phyloP scores from a whole-genome alignment of 1,140 invertebrate genomes.

The Steinernema feltiae region DNA sequence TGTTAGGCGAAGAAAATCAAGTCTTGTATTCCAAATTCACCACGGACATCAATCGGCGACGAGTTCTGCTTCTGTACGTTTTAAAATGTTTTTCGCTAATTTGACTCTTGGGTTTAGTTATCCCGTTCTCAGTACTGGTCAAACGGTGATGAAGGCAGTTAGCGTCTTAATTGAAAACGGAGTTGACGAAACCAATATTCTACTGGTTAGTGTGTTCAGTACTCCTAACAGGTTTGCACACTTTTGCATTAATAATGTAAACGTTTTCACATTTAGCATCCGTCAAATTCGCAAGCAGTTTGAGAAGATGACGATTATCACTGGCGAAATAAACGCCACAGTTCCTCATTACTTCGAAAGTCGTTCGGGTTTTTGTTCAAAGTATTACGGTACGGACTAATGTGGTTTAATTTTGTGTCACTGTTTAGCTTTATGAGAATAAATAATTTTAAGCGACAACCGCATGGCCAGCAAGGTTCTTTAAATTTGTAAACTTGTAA shows the following conservation, averaged over 20 bases:
- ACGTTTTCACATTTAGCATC: conserved; percentile 23
- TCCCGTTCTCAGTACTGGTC: conserved; percentile 65
- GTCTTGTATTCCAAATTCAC: conserved; percentile 97
- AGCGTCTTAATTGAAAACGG: conserved; percentile 35
- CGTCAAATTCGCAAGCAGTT: conserved; percentile 19
- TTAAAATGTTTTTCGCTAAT: too few species aligned
- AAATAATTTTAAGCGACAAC: too few species aligned
- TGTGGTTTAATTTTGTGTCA: too few species aligned
- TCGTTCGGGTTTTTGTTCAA: not conserved
- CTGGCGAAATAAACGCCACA: conserved; percentile 35
- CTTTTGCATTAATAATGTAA: conserved; percentile 13
- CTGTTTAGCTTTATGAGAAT: too few species aligned
- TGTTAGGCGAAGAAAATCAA: conserved; percentile 91
- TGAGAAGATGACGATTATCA: conserved; percentile 40
- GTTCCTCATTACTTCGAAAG: conserved; percentile 37
- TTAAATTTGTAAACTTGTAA: too few species aligned
- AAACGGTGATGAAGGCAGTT: conserved; percentile 45
- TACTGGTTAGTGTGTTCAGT: conserved; percentile 43
- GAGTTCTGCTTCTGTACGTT: conserved; percentile 92
- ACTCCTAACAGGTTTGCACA: conserved; percentile 26
- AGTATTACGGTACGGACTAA: conserved; percentile 47
- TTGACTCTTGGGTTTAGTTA: too few species aligned
- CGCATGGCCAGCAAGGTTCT: too few species aligned
- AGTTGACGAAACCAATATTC: conserved; percentile 44
- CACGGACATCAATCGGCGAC: conserved; percentile 79